A percentile compares a stretch with the other conserved stretches of the same genome.
These are phyloP conservation scores for mouse (Mus musculus) DNA, from an alignment of 2,113 vertebrate species.

Conservation along the genomic window GRCm39 chr7:24119001-24119500, in stretches of 20 bases:
- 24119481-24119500: slow-evolving; percentile 91
- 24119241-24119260: neutral
- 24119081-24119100: neutral
- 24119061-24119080: neutral
- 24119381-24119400: neutral
- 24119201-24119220: too few species aligned
- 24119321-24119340: neutral
- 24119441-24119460: slow-evolving; percentile 96
- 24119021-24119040: neutral
- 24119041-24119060: neutral
- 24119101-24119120: neutral
- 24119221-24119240: accelerated
- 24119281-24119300: neutral
- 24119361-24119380: neutral
- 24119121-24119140: neutral
- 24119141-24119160: neutral
- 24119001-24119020: neutral
- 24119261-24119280: neutral
- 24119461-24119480: slow-evolving; percentile 95
- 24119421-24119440: slow-evolving; percentile 82
- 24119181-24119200: neutral
- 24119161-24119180: neutral
- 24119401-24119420: neutral
- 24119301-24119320: too few species aligned
- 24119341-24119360: neutral